These are phyloP conservation scores for Musca vetustissima DNA, from an alignment of 1,140 invertebrate genomes.

Conservation along the genomic window DNA sequence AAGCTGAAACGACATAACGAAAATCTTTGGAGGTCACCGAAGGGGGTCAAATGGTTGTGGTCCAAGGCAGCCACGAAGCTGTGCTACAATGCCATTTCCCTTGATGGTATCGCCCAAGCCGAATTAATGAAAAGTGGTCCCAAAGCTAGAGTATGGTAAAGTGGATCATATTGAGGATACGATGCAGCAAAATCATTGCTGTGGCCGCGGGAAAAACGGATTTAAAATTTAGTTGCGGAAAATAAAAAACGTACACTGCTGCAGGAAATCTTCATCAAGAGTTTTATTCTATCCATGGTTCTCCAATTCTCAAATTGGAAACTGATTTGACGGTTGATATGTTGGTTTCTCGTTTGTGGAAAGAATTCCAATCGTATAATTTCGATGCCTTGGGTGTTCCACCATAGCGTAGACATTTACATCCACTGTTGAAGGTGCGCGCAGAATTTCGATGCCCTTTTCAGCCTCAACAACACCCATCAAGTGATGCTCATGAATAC, in stretches of 20 bases:
- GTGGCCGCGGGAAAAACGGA: conserved; percentile 60
- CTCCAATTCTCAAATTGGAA: conserved; percentile 87
- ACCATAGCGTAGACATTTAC: conserved; percentile 80
- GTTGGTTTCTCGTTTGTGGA: conserved; percentile 87
- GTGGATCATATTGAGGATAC: conserved; percentile 75
- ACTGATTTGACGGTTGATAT: conserved; percentile 95
- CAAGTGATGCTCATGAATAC: conserved; percentile 98
- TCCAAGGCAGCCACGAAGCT: conserved; percentile 90
- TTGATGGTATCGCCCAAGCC: conserved; percentile 73
- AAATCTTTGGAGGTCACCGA: conserved; percentile 83
- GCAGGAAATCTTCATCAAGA: conserved; percentile 79
- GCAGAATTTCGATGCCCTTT: conserved; percentile 97
- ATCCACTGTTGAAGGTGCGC: conserved; percentile 94
- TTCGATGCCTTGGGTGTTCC: conserved; percentile 87
- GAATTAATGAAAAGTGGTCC: conserved; percentile 76
- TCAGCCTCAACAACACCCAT: conserved; percentile 99
- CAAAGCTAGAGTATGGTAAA: conserved; percentile 87
- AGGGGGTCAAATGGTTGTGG: conserved; percentile 82
- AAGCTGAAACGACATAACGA: conserved; percentile 65
- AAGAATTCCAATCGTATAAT: conserved; percentile 96
- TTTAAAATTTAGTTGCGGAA: conserved; percentile 72
- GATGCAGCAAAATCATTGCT: conserved; percentile 75
- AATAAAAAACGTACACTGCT: conserved; percentile 96
- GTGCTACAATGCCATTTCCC: conserved; percentile 75
- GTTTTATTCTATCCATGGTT: conserved; percentile 79